Evolutionary conservation across 1,140 invertebrate genomes (phyloP), one percentile per base, ranked within the genome.

Genomic region (Caenorhabditis remanei): DNA sequence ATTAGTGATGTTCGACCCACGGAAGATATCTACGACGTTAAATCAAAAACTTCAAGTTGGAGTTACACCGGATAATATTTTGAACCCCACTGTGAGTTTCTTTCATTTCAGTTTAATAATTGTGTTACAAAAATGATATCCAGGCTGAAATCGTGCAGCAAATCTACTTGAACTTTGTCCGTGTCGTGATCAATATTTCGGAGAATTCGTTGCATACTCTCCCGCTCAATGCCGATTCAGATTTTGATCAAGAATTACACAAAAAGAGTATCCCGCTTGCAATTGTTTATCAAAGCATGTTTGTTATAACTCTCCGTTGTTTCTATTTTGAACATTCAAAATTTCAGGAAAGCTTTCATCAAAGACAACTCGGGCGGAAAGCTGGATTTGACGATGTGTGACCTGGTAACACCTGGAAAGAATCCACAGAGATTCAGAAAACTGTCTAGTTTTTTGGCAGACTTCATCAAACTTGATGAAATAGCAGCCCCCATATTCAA

Each of bases 301-400:
- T 11, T 53, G 71, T 14, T 50, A 43, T 46, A 16, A 61, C 13
- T 43, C 46, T 71, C 19, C 55, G 8, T 71, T 16, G 8, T 19
- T 41, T 67, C 19, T 43, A n/a, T 14, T 19, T 8, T 46, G 21
- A 16, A 43, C 6, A 4, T 19, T 4, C 19, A 2, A 19, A 8
- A 43, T 43, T 79, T 79, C 71, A 79, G 71, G 71, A 79, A 79
- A 79, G 71, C 71, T 21, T 79, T 79, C n/a, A 79, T 79, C 11
- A 24, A 13, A 50, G 71, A 79, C n/a, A 79, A 79, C n/a, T 79
- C 71, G 2, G 71, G 21, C 21, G n/a, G 40, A 24, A 79, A 79
- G n/a, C 46, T 79, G 40, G 43, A 48, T 11, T 43, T 79, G 16
- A 50, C 71, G 71, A 79, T 79, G 71, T 79, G 71, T n/a, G 71